These are phyloP conservation scores for Poeciliopsis turneri DNA, from an alignment of 2,797 vertebrate genomes.

Conservation along the genomic window DNA sequence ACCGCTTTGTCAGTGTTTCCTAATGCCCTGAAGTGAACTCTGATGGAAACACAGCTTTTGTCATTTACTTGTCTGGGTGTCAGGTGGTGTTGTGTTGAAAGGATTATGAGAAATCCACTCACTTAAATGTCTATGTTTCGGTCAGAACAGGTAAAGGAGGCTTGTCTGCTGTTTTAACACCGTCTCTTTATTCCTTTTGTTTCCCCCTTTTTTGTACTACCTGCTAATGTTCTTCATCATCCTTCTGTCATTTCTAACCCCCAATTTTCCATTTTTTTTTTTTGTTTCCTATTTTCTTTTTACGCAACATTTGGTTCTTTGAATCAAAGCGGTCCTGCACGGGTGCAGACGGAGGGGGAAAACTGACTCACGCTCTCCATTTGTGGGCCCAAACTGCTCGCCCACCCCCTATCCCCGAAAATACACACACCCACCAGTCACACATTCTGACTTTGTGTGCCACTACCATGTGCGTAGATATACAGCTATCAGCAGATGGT, in stretches of 20 bases:
- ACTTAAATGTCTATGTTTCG: slow-evolving; percentile 8
- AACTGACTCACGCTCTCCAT: slow-evolving; percentile 59
- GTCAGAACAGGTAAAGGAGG: slow-evolving; percentile 11
- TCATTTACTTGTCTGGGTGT: slow-evolving; percentile 25
- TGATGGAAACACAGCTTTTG: slow-evolving; percentile 22
- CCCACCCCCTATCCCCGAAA: neutral
- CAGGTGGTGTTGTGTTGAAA: slow-evolving; percentile 35
- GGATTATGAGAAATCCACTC: slow-evolving; percentile 23
- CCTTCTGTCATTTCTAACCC: slow-evolving; percentile 11
- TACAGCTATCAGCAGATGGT: slow-evolving; percentile 67
- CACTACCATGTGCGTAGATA: slow-evolving; percentile 37
- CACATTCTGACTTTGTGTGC: slow-evolving; percentile 39
- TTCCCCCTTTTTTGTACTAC: neutral
- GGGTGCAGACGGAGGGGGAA: slow-evolving; percentile 33
- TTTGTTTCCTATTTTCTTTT: neutral
- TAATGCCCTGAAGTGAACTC: neutral
- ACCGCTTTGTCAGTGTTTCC: neutral
- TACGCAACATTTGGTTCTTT: slow-evolving; percentile 13
- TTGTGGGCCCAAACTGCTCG: slow-evolving; percentile 34
- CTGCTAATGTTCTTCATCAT: slow-evolving; percentile 18
- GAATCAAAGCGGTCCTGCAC: slow-evolving; percentile 25
- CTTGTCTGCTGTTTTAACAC: neutral
- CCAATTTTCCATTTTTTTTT: neutral
- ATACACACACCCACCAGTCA: slow-evolving; percentile 14
- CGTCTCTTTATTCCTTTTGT: slow-evolving; percentile 16